Evolutionary conservation across 2,797 vertebrate species (phyloP), one percentile per base, ranked within the genome.

Genomic region (Synanceia verrucosa): DNA sequence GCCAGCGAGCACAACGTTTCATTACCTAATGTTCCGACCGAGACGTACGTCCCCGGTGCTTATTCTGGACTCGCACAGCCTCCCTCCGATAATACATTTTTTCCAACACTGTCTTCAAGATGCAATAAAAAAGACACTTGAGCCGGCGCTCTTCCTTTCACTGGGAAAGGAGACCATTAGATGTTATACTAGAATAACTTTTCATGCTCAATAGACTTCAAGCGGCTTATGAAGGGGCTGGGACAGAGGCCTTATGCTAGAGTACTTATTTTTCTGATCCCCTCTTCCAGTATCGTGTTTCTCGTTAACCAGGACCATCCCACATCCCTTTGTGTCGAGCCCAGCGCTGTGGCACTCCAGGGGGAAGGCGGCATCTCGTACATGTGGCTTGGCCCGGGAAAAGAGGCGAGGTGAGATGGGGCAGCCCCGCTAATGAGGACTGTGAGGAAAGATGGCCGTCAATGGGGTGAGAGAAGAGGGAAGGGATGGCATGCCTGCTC

Each of bases 101-200:
- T 88, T 90, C 89, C 88, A 89, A 83, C 79, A 51, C 74, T 66
- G 88, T 90, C 90, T 90, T 92, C 88, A 81, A 86, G 81, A 84
- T 70, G 87, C 87, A 92, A 91, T 93, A 92, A 93, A 94, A 91
- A 74, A 81, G 90, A 91, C 86, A 94, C 86, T 92, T 68, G 82
- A 91, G 83, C 83, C 76, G 53, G 55, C 19, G 47, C 79, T 89
- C 91, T 90, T 86, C 74, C 80, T 92, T 93, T 90, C 86, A 89
- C 87, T 86, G 83, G 84, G 88, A 89, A 77, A 64, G 65, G 79
- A 92, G 89, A 88, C 90, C 81, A 93, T 94, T 93, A 93, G 91
- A 94, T 92, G 93, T 92, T 92, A 87, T 88, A 92, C 91, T 91
- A 90, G 87, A 94, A 94, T 89, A 94, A 94, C 93, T 90, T 92